phyloP scores from a whole-genome alignment of 2,888 invertebrate species.

The Cryptosula pallasiana region DNA sequence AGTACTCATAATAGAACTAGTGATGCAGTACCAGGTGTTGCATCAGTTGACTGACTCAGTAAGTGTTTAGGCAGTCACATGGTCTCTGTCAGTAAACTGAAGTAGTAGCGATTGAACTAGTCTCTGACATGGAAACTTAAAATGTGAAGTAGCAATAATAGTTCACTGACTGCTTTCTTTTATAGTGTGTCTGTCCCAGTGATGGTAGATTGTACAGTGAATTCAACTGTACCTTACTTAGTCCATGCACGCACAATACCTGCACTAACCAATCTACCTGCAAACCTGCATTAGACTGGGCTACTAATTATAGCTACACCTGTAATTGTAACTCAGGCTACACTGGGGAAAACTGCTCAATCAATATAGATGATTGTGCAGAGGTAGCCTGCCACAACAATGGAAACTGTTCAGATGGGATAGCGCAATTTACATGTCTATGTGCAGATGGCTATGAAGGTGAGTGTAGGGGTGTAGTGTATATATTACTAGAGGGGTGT shows the following conservation, averaged over 20 bases:
- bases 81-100: too few species aligned
- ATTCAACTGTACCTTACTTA: neutral
- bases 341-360: neutral
- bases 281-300: neutral
- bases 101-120: too few species aligned
- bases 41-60: too few species aligned
- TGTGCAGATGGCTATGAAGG: constrained; percentile 6
- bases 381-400: neutral
- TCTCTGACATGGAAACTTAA: too few species aligned
- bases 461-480: too few species aligned
- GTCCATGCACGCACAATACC: neutral
- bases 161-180: too few species aligned
- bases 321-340: constrained; percentile 15
- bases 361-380: constrained; percentile 1
- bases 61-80: too few species aligned
- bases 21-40: too few species aligned
- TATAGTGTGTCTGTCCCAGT: constrained; percentile 11
- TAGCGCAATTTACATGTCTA: neutral
- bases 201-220: constrained; percentile 2
- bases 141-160: too few species aligned
- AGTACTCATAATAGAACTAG: too few species aligned
- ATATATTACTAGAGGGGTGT: too few species aligned
- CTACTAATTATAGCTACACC: neutral
- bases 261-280: constrained; percentile 1
- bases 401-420: neutral